Conservation (phyloP, 2,113 vertebrate species). For the Mormyrus lacerda region DNA sequence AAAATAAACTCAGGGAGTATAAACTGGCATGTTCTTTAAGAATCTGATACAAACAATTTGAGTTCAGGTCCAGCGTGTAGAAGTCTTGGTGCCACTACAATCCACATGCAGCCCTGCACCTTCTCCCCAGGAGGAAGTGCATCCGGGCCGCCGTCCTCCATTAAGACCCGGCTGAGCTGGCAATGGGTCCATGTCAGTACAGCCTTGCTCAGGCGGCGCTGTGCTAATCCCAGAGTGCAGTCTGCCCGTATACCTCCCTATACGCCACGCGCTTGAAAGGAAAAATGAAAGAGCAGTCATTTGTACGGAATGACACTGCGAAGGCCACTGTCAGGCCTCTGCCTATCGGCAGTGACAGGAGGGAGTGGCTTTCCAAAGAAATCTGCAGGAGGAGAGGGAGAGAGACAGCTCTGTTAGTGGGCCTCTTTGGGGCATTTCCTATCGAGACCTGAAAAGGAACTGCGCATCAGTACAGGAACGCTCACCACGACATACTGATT, state of each 20-base stretch:
- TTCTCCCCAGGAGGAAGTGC: not conserved
- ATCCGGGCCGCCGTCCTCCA: not conserved
- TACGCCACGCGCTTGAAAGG: conserved; percentile 4
- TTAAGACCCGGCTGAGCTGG: not conserved
- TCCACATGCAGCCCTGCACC: not conserved
- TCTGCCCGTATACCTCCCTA: not conserved
- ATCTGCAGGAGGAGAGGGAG: conserved; percentile 54
- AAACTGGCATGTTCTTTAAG: not conserved
- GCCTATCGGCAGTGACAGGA: conserved; percentile 57
- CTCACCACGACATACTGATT: not conserved
- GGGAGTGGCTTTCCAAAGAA: conserved; percentile 70
- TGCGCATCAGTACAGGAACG: not conserved
- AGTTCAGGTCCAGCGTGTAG: not conserved
- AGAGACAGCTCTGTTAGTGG: conserved; percentile 25
- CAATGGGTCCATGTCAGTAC: conserved; percentile 3
- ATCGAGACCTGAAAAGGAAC: conserved; percentile 4
- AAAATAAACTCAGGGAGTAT: not conserved
- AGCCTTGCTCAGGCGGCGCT: not conserved
- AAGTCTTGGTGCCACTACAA: not conserved
- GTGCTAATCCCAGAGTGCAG: conserved; percentile 5
- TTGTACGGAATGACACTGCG: conserved; percentile 58
- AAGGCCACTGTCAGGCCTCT: conserved; percentile 59
- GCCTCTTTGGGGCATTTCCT: conserved; percentile 24
- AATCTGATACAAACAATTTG: not conserved
- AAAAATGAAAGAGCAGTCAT: not conserved